Evolutionary conservation across 2,113 vertebrate genomes (phyloP).

Genomic region (Anhinga anhinga): DNA sequence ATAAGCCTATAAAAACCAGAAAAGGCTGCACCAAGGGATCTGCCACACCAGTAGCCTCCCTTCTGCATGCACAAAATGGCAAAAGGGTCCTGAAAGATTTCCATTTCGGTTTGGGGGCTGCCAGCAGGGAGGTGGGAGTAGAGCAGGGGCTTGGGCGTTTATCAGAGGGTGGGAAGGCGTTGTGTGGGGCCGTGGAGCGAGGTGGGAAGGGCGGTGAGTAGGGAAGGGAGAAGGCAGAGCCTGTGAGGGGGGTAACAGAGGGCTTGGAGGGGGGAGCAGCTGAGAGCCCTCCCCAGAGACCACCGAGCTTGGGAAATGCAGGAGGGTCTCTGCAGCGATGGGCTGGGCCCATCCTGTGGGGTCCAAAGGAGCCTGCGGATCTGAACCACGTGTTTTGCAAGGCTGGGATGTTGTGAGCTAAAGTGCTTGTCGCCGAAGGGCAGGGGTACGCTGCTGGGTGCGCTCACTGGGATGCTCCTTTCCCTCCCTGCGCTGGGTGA

Average conservation of each 20-base stretch:
- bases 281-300: not conserved
- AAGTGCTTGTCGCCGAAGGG: not conserved
- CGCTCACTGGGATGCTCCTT: fast-evolving
- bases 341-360: not conserved
- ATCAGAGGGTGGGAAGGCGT: no score
- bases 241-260: not conserved
- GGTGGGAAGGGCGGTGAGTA: not conserved
- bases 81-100: not conserved
- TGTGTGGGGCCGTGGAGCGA: fast-evolving
- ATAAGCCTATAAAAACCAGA: not conserved
- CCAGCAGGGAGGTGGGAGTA: not conserved
- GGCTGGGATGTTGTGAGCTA: not conserved
- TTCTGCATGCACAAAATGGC: not conserved
- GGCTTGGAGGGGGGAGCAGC: fast-evolving
- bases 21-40: not conserved
- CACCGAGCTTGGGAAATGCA: fast-evolving
- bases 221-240: not conserved
- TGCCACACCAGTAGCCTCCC: not conserved
- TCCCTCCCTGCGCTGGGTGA: fast-evolving
- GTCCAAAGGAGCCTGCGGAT: fast-evolving
- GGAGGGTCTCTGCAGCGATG: not conserved
- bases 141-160: not conserved
- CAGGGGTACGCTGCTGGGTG: fast-evolving
- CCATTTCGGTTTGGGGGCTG: not conserved
- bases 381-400: not conserved